A percentile compares a stretch with the other conserved stretches of the same genome.
phyloP scores from a whole-genome alignment of 1,140 invertebrate species.

The Augochlora pura region DNA sequence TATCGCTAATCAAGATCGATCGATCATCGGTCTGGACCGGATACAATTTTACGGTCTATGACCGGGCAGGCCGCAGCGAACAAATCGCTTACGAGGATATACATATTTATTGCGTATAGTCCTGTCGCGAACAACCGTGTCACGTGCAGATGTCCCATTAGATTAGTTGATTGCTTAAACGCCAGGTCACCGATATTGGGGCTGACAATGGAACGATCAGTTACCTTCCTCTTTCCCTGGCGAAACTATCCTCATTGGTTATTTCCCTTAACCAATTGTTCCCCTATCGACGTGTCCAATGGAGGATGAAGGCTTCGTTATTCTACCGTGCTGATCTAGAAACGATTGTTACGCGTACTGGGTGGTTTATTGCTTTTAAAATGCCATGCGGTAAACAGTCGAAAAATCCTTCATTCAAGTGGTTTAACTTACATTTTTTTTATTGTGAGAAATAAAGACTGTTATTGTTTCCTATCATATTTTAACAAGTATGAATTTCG shows the following conservation, averaged over 20 bases:
- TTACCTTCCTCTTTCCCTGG: constrained; percentile 42
- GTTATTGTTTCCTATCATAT: too few relatives aligned
- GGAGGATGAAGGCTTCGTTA: background rate
- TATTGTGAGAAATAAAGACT: too few relatives aligned
- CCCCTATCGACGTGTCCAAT: constrained; percentile 25
- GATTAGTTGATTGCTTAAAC: constrained; percentile 46
- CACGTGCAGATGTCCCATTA: constrained; percentile 29
- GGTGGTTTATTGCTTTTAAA: too few relatives aligned
- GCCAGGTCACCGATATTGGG: constrained; percentile 55
- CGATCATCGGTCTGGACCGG: constrained; percentile 31
- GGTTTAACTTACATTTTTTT: too few relatives aligned
- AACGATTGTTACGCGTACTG: too few relatives aligned
- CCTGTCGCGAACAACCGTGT: constrained; percentile 10
- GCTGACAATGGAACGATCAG: constrained; percentile 48
- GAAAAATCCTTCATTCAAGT: too few relatives aligned
- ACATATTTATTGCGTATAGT: constrained; percentile 49
- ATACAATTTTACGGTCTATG: constrained; percentile 60
- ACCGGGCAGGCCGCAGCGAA: constrained; percentile 38
- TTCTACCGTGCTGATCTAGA: too few relatives aligned
- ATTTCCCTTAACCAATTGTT: constrained; percentile 65
- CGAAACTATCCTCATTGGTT: constrained; percentile 54
- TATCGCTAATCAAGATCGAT: constrained; percentile 3
- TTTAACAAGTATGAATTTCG: too few relatives aligned
- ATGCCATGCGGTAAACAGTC: too few relatives aligned
- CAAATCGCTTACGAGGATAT: constrained; percentile 26